Evolutionary conservation across 2,113 vertebrate genomes (phyloP), one percentile per base, ranked within the genome.

Genomic region (Meleagris gallopavo): DNA sequence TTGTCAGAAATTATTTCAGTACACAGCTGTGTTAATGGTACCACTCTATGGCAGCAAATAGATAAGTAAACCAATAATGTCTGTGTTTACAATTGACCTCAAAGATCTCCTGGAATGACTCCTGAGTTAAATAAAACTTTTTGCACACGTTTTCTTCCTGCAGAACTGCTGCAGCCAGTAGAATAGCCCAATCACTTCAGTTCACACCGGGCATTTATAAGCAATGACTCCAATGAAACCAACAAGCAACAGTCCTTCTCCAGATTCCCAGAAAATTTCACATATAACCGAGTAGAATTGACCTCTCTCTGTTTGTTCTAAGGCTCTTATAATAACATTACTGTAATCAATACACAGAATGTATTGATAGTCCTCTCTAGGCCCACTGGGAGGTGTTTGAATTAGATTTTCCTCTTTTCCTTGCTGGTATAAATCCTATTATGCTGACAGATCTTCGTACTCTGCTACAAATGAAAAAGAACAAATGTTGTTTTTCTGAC

Each of bases 1-100:
- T 54, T 81, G 43, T 62, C 48, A 72, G 38, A 25, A 70, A 62
- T 62, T 78, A 38, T 82, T 88, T 76, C 61, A 86, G 29, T 52
- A 50, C 8, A 76, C 12, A 64, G 43, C 70, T 77, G 65, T 91
- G 83, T 95, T 86, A 69, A 50, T 95, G 83, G 92, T 97, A 93
- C 97, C 95, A 91, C 95, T 91, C 62, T 1, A 43, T 93, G 95
- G 95, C 77, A 90, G 34, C 15, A 8, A 85, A 16, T 11, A 83
- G 69, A 40, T 24, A 92, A 71, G 12, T 75, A 77, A 48, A 74
- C 57, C 29, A 34, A 12, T 57, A 78, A 86, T 54, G 32, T 30
- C 12, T 25, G 5, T 32, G 10, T 69, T 83, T 55, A 50, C 10
- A 3, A 3, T 58, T 75, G 34, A 12, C 13, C 6, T 72, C 65